phyloP scores from a whole-genome alignment of 2,797 vertebrate genomes.

The Spheniscus humboldti region DNA sequence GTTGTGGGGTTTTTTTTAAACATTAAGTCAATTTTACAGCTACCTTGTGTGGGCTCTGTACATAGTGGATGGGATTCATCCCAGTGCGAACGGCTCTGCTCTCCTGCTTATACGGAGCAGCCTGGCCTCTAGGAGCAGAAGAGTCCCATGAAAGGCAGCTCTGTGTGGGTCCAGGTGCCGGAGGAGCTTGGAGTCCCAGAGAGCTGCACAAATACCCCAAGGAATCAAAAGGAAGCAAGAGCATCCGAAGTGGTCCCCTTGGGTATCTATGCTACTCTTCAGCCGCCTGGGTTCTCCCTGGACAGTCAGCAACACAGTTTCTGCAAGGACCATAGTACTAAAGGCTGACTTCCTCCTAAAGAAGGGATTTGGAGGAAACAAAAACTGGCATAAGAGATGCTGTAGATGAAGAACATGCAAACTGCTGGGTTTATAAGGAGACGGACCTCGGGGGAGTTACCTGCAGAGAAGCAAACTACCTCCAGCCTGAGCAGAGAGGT shows the following conservation, averaged over 20 bases:
- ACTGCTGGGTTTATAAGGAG: neutral
- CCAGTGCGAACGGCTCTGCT: neutral
- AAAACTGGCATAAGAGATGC: neutral
- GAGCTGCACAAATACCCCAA: neutral
- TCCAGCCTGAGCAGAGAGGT: neutral
- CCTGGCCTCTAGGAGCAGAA: neutral
- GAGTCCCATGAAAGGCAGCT: neutral
- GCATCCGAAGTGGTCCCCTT: neutral
- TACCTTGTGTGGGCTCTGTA: neutral
- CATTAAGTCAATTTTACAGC: neutral
- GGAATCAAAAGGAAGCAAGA: neutral
- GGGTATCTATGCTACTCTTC: neutral
- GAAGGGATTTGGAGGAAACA: neutral
- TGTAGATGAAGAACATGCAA: neutral
- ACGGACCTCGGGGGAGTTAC: neutral
- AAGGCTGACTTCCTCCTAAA: neutral
- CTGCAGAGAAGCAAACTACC: neutral
- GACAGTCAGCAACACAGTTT: neutral
- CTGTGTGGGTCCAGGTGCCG: neutral
- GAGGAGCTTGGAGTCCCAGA: neutral
- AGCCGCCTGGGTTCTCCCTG: neutral
- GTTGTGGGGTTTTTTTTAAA: neutral
- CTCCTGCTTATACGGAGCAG: neutral
- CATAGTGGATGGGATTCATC: neutral
- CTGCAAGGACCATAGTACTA: neutral